Conservation (phyloP, 2,113 vertebrate species). For the Mystacornis crossleyi region DNA sequence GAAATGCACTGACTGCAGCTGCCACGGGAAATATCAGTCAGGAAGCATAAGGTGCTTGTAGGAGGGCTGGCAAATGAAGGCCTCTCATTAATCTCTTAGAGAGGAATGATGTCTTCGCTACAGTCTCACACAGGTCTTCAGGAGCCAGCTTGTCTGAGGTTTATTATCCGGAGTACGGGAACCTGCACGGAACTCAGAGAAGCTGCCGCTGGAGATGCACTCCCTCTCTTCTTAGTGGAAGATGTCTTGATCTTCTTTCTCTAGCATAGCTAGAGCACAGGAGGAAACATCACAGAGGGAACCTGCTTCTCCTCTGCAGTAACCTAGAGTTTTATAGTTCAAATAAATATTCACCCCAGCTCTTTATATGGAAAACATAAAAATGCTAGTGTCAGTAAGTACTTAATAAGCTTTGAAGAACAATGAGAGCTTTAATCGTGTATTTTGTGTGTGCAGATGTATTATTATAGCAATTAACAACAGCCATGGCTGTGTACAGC, state of each 20-base stretch:
- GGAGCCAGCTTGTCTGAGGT: background rate
- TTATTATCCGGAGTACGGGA: background rate
- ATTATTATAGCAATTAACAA: background rate
- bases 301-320: background rate
- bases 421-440: background rate
- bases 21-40: background rate
- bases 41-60: background rate
- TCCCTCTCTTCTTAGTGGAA: background rate
- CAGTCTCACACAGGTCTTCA: background rate
- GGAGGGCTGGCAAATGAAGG: constrained; percentile 1
- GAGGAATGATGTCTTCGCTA: background rate
- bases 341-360: background rate
- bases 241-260: background rate
- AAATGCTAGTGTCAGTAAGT: background rate
- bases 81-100: background rate
- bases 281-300: background rate
- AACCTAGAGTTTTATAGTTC: background rate
- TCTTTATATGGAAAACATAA: background rate
- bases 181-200: background rate
- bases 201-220: background rate
- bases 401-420: background rate
- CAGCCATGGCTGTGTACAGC: background rate
- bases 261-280: background rate
- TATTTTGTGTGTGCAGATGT: background rate
- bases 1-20: background rate